Base-by-base conservation (phyloP, 1,140 invertebrate genomes). In the Brachionus paranguensis region DNA sequence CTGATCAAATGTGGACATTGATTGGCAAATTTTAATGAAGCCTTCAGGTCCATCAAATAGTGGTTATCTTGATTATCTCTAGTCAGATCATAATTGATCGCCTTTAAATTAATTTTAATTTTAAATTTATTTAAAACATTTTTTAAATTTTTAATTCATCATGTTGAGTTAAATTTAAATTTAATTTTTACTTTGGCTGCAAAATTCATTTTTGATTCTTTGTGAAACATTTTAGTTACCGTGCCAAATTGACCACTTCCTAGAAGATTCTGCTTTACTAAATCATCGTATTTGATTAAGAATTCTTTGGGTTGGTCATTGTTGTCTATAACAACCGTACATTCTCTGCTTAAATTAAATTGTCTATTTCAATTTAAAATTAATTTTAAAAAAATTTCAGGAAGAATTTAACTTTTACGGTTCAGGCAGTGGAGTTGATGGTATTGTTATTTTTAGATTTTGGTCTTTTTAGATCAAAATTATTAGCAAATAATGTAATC, bases 221-320 rank as follows among this genome's bases (percentile, higher is more conserved):
- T 68, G 68, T 68, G 60, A 53, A 45, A 17, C 55, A 83, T 68
- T 70, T 83, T 83, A 29, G 14, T 45, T 33, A 83, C 79, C 14
- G 20, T 27, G n/a, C 79, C 79, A 68, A 20, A 83, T 24, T 47
- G 10, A 33, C 79, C 79, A 6, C 11, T 33, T 20, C 79, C 79
- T 11, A 83, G 29, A 27, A 83, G 45, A 24, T 37, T 27, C 11
- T 24, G 7, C 60, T 64, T 47, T 3, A 2, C 78, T n/a, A 83
- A 45, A 27, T 83, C 53, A 41, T 83, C 76, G 37, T 17, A 78
- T 33, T 55, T 50, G 37, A 78, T 24, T 33, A 45, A 7, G 14
- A n/a, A 72, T 72, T 72, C 27, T 10, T 72, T 41, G 20, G n/a
- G n/a, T 10, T 72, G 4, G 3, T 10, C 17, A 37, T 72, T 33